Evolutionary conservation across 2,797 vertebrate genomes (phyloP), one percentile per base, ranked within the genome.

Genomic region (Paedocypris micromegethes): DNA sequence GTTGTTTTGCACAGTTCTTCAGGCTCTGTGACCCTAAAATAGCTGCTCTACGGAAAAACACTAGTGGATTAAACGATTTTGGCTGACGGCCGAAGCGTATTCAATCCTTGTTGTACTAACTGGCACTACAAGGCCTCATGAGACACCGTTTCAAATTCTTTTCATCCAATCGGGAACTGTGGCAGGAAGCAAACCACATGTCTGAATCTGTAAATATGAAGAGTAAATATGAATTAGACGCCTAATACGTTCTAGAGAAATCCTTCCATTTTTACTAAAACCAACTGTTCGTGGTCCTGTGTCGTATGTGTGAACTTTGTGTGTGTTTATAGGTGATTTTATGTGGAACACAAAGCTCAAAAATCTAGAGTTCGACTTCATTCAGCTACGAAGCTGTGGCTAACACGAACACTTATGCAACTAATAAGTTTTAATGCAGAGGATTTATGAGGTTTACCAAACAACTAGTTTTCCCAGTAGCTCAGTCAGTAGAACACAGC

Each of bases 1-100:
- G 75, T 77, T 73, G 69, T 61, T 61, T 62, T 57, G 66, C 66
- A 68, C 42, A 42, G 44, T 42, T 46, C 64, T 55, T 58, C 48
- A 59, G 64, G 61, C 72, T 68, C 60, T 55, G 48, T 60, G 60
- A 73, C 61, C 68, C 70, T 63, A 65, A 79, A 78, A 76, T 75
- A 79, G 68, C 55, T 65, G 68, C 9, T 42, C 64, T 51, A 62
- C 73, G 72, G 72, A 78, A 73, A 75, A 78, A 78, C 74, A 72
- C 53, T 37, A 65, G 41, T 64, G 66, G 74, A 75, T 66, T 68
- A 52, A 66, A 74, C 65, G 46, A 74, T 71, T 66, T 72, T 79
- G 75, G 77, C 77, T 6, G 9, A 50, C 39, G 0, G 65, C 75
- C 76, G 70, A 55, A 40, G 39, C 39, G 62, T 54, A 55, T 71